Evolutionary conservation across 2,797 vertebrate species (phyloP).

Genomic region (Cygnus olor): DNA sequence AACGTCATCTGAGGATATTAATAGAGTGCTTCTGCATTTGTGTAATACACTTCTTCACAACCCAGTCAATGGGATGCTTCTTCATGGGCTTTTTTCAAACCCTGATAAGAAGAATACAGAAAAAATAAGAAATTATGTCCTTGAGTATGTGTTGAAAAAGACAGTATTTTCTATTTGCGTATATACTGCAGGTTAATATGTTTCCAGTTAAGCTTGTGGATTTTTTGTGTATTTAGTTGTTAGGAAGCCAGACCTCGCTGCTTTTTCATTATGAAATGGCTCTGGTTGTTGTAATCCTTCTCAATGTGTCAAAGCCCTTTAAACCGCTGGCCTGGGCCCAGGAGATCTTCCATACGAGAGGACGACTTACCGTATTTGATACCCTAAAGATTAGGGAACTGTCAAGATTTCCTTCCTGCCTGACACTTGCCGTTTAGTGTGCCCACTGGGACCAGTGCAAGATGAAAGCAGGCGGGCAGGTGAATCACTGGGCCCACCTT

Average conservation of each 20-base stretch:
- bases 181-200: neutral
- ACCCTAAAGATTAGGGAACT: constrained; percentile 34
- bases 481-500: neutral
- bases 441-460: constrained; percentile 9
- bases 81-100: neutral
- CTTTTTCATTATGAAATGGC: constrained; percentile 30
- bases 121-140: neutral
- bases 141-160: neutral
- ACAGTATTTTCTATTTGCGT: neutral
- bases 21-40: neutral
- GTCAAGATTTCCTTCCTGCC: constrained; percentile 30
- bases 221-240: constrained; percentile 22
- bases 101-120: neutral
- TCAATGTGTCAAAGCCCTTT: neutral
- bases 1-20: neutral
- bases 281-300: constrained; percentile 27
- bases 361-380: constrained; percentile 58
- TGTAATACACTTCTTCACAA: neutral
- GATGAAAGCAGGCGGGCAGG: accelerated
- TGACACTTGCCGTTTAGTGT: neutral
- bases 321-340: neutral
- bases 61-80: neutral
- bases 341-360: constrained; percentile 29
- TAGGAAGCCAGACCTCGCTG: neutral
- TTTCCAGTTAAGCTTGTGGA: constrained; percentile 42